These are phyloP conservation scores for Diachasmimorpha longicaudata DNA, from an alignment of 1,140 invertebrate species.

Conservation along the genomic window DNA sequence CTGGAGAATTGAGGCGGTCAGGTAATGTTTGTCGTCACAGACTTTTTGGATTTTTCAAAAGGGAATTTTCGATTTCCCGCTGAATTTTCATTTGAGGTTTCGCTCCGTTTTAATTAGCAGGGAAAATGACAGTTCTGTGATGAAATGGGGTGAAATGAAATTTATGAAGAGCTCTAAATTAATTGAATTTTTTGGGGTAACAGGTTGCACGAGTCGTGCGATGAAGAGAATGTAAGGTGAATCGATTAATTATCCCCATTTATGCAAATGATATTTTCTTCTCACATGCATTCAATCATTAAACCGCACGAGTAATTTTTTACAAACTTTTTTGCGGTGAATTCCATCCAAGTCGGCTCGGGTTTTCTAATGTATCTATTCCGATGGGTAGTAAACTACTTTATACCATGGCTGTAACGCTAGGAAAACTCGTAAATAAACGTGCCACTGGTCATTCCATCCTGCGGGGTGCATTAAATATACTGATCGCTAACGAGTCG, in stretches of 20 bases:
- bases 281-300: background rate
- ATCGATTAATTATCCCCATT: background rate
- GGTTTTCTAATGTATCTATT: slow-evolving; percentile 5
- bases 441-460: slow-evolving; percentile 5
- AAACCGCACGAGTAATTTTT: background rate
- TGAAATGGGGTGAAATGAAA: too few relatives aligned
- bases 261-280: slow-evolving; percentile 1
- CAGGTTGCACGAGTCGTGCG: too few relatives aligned
- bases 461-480: background rate
- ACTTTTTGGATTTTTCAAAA: too few relatives aligned
- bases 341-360: background rate
- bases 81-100: too few relatives aligned
- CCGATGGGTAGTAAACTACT: slow-evolving; percentile 5
- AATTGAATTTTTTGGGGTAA: too few relatives aligned
- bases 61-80: too few relatives aligned
- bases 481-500: slow-evolving; percentile 1
- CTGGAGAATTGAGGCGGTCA: too few relatives aligned
- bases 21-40: background rate
- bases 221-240: too few relatives aligned
- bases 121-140: too few relatives aligned
- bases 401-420: background rate
- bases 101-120: too few relatives aligned
- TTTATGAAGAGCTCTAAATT: too few relatives aligned
- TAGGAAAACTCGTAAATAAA: background rate
- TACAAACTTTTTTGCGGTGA: background rate